These are phyloP conservation scores for Perithous albicinctus DNA, from an alignment of 2,888 invertebrate species.

Conservation along the genomic window DNA sequence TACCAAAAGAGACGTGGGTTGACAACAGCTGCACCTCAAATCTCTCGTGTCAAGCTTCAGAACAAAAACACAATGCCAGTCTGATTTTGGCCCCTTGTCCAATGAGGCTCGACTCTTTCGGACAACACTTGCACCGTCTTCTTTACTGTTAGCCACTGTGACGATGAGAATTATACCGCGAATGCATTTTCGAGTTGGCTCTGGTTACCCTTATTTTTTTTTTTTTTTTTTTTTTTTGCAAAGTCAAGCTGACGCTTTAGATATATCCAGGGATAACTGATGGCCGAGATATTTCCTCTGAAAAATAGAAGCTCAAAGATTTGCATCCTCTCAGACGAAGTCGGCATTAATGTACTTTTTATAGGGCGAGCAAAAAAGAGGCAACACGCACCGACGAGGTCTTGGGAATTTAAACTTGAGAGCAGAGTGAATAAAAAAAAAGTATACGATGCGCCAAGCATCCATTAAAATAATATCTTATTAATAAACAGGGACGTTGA, in stretches of 20 bases:
- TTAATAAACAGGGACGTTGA: constrained; percentile 51
- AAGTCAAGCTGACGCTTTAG: not conserved
- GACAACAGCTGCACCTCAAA: constrained; percentile 75
- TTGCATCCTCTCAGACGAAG: constrained; percentile 8
- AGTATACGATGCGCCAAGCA: not conserved
- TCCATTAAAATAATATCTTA: constrained; percentile 64
- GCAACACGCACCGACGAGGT: not conserved
- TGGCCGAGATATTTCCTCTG: not conserved
- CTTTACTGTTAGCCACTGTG: not conserved
- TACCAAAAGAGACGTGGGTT: constrained; percentile 73
- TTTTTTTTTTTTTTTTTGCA: constrained; percentile 4
- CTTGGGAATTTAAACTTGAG: not conserved
- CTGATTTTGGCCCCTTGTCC: constrained; percentile 75
- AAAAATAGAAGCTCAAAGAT: not conserved
- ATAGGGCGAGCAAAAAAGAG: constrained; percentile 9
- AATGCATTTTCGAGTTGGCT: constrained; percentile 23
- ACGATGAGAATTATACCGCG: constrained; percentile 29
- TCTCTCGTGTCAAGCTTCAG: constrained; percentile 72
- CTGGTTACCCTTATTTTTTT: not conserved
- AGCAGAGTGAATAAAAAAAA: constrained; percentile 21
- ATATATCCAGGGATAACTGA: not conserved
- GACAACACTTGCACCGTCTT: constrained; percentile 17
- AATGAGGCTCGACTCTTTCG: constrained; percentile 51
- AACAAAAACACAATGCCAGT: constrained; percentile 77
- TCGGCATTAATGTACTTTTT: constrained; percentile 28